These are phyloP conservation scores for Lota lota DNA, from an alignment of 2,113 vertebrate genomes.

Conservation along the genomic window DNA sequence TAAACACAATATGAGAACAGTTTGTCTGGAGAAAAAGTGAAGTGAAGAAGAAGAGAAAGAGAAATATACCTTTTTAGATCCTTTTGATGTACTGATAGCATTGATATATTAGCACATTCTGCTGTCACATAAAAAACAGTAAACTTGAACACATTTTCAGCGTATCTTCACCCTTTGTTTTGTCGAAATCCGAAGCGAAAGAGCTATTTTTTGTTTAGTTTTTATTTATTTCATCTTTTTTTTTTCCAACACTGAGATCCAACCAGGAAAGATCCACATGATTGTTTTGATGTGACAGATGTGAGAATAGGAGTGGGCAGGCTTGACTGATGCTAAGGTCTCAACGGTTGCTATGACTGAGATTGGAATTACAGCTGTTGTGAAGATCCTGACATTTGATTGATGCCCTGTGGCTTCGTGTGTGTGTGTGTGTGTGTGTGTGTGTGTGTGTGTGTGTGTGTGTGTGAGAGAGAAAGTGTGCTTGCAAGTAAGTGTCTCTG, in stretches of 20 bases:
- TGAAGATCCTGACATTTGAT: slow-evolving; percentile 51
- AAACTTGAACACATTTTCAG: no score
- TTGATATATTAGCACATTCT: no score
- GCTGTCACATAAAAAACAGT: no score
- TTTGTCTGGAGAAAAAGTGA: no score
- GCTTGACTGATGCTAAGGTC: slow-evolving; percentile 64
- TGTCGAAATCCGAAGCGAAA: neutral
- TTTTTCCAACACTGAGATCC: slow-evolving; percentile 10
- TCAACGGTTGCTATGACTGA: slow-evolving; percentile 56
- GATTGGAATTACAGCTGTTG: slow-evolving; percentile 57
- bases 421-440: neutral
- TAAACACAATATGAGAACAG: slow-evolving; percentile 30
- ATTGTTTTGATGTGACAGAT: slow-evolving; percentile 71
- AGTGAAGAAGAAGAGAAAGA: no score
- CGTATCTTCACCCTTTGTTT: no score
- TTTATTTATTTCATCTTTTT: neutral
- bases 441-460: neutral
- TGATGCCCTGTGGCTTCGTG: slow-evolving; percentile 22
- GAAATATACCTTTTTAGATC: no score
- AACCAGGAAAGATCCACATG: slow-evolving; percentile 53
- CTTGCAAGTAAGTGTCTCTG: neutral
- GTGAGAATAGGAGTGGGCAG: slow-evolving; percentile 61
- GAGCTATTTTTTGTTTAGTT: neutral
- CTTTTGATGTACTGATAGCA: no score
- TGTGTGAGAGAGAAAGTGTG: neutral